Evolutionary conservation across 2,888 invertebrate genomes (phyloP), one percentile per base, ranked within the genome.

Genomic region (Athrips mouffetella): DNA sequence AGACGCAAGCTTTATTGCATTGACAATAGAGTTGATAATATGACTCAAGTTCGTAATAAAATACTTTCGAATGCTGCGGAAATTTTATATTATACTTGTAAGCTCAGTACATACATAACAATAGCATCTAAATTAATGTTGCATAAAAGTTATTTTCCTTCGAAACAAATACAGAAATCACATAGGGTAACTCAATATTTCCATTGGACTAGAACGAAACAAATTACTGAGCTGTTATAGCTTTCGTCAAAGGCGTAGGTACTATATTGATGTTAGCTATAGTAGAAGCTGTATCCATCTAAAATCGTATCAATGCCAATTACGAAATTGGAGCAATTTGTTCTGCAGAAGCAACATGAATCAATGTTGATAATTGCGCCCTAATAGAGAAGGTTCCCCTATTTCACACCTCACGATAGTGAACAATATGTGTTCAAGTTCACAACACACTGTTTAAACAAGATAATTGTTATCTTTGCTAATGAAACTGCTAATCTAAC

Each of bases 291-390:
- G 27, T 10, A 10, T 27, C 3, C 27, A 10, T 37, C 37, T 11
- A 52, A 54, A 51, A 53, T 45, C n/a, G 58, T 62, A 57, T 59
- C 49, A 54, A 60, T 50, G 51, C 65, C 53, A 68, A 63, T 65
- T 64, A 57, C 55, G 42, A 60, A 73, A 68, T 59, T 59, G 58
- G 65, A 59, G 55, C 70, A 64, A 52, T 65, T 66, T 67, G 23
- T 37, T 49, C 29, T 56, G 59, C 61, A 63, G 67, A 54, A 65
- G 63, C 60, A 52, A 57, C 55, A 57, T 60, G 60, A 66, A 62
- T 65, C 59, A 61, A 70, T 59, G 57, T 49, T 41, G 64, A 56
- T 74, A 77, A 79, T 77, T 68, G 65, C 64, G 66, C 70, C 74
- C 70, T 65, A 63, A 62, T 49, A 60, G 60, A 62, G 63, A 71